phyloP scores from a whole-genome alignment of 1,140 invertebrate genomes.

The Apis laboriosa region DNA sequence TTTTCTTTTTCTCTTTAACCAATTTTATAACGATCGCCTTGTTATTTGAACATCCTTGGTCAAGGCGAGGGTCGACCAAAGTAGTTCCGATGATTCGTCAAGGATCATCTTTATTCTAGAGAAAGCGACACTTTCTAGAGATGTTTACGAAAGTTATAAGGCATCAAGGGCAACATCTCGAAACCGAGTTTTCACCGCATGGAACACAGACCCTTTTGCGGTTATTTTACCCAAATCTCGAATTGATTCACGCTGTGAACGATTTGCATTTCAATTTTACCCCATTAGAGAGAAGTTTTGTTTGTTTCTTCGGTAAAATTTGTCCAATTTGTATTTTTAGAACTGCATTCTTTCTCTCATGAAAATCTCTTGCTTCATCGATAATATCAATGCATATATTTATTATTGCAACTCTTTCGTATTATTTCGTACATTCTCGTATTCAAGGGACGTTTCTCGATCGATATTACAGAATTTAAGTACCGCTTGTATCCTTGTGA shows the following conservation, averaged over 20 bases:
- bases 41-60: conserved; percentile 6
- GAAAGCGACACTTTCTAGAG: conserved; percentile 56
- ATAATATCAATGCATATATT: background rate
- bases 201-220: conserved; percentile 16
- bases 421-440: background rate
- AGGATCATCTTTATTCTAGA: conserved; percentile 39
- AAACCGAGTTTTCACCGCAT: conserved; percentile 54
- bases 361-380: background rate
- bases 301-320: background rate
- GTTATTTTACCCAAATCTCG: conserved; percentile 31
- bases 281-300: background rate
- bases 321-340: background rate
- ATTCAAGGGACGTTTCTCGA: no score
- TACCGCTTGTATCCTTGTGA: background rate
- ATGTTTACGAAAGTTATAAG: conserved; percentile 68
- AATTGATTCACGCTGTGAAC: background rate
- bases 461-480: background rate
- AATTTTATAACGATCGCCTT: background rate
- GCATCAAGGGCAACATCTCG: conserved; percentile 48
- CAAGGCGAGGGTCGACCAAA: conserved; percentile 15
- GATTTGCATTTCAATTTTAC: background rate
- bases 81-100: conserved; percentile 40
- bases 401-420: background rate
- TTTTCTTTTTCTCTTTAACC: background rate
- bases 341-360: background rate